Evolutionary conservation across 2,888 invertebrate genomes (phyloP), one percentile per base, ranked within the genome.

Genomic region (Drosophila paracracens): DNA sequence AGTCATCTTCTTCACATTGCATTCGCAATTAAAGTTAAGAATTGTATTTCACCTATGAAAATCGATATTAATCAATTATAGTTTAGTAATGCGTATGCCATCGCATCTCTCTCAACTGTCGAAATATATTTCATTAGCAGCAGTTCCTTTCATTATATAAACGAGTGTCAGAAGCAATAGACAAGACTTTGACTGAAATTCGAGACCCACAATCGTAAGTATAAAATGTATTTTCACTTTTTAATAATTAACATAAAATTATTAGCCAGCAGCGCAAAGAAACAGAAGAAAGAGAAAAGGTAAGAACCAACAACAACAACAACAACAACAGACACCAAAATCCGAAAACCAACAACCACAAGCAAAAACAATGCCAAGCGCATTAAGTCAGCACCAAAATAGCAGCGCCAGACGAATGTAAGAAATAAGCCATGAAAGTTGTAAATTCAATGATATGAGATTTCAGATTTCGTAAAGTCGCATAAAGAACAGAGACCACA

Each of bases 181-280:
- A 68, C 79, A 79, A 81, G 82, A 80, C 67, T 70, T 64, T 68
- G 74, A 70, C 62, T 63, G 61, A 66, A 64, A 66, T 46, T 54
- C 62, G 68, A 69, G 70, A 78, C 52, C 51, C 61, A 58, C 59
- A 66, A 78, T 56, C 83, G 70, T 38, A 66, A 70, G 73, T 74
- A 62, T 79, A 75, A 76, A 76, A 75, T 51, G 66, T 83, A 81
- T 88, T 88, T 90, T 90, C 87, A 87, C 87, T 87, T 87, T 87
- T 87, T 90, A 87, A 90, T 87, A 87, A 90, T 90, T 90, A 87
- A 79, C 90, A 87, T 88, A 87, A 87, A 77, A 81, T 81, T 87
- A 88, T 89, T 82, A 84, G 84, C 70, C 78, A 76, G 76, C 75
- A 63, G 67, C 51, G 68, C 67, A 82, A 75, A 73, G 76, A 74